Evolutionary conservation across 64 coral and sea anemone genomes (phyloP).

Genomic region (Montipora efflorescens): DNA sequence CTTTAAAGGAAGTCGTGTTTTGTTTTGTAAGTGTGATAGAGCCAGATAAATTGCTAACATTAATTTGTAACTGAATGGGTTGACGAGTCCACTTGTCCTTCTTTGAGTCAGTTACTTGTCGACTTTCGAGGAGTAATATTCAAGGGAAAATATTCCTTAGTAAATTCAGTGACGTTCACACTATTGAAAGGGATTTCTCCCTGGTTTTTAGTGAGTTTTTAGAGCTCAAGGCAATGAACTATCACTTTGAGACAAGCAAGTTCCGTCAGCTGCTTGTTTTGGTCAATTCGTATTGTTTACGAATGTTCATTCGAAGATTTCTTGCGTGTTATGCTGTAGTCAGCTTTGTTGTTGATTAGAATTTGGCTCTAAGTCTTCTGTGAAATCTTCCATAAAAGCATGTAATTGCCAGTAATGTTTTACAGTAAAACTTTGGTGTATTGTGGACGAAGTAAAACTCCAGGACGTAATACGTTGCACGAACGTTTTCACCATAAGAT

Average conservation of each 20-base stretch:
- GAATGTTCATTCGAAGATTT: conserved; percentile 77
- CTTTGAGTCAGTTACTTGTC: not conserved
- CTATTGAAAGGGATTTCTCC: not conserved
- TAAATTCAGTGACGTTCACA: not conserved
- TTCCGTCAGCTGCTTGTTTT: conserved; percentile 23
- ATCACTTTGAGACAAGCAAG: not conserved
- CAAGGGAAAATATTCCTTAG: not conserved
- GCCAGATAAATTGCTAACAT: conserved; percentile 13
- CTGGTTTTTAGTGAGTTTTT: not conserved
- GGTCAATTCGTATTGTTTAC: conserved; percentile 64
- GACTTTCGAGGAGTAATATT: not conserved
- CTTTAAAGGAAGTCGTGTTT: not conserved
- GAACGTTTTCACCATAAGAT: not conserved
- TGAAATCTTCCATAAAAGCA: not conserved
- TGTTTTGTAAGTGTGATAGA: not conserved
- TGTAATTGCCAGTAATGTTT: not conserved
- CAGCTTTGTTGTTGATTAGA: not conserved
- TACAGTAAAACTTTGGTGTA: not conserved
- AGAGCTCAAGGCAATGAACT: not conserved
- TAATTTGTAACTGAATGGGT: not conserved
- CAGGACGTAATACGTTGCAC: conserved; percentile 1
- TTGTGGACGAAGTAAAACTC: not conserved
- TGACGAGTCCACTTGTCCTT: not conserved
- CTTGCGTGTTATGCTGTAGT: not conserved
- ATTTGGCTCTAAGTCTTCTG: not conserved